A percentile compares a stretch with the other conserved stretches of the same genome.
Conservation (phyloP, 1,140 invertebrate species). For the Papilio aristodemus region DNA sequence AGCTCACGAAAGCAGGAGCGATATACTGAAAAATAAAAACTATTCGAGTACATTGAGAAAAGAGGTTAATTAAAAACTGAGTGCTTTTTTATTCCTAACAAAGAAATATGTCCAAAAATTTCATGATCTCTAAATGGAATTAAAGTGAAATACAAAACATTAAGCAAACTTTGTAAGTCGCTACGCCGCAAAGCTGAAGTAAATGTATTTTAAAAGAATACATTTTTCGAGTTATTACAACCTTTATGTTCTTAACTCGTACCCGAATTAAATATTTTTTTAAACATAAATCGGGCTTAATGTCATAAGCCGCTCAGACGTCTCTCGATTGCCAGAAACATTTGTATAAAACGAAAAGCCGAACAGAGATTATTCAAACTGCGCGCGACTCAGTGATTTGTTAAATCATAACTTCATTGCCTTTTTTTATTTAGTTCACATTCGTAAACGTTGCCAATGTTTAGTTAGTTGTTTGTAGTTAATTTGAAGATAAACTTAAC, state of each 20-base stretch:
- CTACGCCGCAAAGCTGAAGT: not conserved
- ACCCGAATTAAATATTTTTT: slow-evolving; percentile 66
- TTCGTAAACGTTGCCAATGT: not conserved
- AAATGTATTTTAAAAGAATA: slow-evolving; percentile 9
- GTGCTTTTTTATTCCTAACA: no score
- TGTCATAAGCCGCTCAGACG: slow-evolving; percentile 58
- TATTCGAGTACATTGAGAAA: no score
- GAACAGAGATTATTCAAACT: slow-evolving; percentile 55
- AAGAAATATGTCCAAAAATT: not conserved
- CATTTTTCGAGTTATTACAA: slow-evolving; percentile 57
- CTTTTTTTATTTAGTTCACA: slow-evolving; percentile 29
- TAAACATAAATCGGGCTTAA: slow-evolving; percentile 69
- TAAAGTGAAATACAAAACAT: not conserved
- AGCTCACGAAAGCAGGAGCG: no score
- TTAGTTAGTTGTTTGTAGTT: no score
- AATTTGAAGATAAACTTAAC: slow-evolving; percentile 22
- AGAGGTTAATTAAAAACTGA: no score
- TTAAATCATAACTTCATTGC: slow-evolving; percentile 40
- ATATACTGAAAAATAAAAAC: no score
- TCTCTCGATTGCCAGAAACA: slow-evolving; percentile 58
- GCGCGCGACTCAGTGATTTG: slow-evolving; percentile 46
- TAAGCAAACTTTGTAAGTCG: not conserved
- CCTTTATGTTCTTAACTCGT: slow-evolving; percentile 67
- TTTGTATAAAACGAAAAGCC: slow-evolving; percentile 65
- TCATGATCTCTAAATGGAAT: not conserved